Base-by-base conservation (phyloP, 2,113 vertebrate species). In the Vicugna pacos region DNA sequence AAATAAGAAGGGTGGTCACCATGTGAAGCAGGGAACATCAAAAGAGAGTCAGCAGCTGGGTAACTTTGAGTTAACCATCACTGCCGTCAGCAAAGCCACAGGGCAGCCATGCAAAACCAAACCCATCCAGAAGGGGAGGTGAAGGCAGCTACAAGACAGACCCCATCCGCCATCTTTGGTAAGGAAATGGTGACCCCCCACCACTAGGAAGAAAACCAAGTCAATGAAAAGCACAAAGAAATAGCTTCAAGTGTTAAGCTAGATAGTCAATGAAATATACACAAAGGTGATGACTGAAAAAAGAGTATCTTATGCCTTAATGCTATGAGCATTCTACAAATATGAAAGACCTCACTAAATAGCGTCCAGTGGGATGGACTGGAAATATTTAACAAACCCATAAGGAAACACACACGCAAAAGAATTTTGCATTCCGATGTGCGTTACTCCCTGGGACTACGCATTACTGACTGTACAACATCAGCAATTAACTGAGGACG, bases 271-370 rank as follows among this genome's bases (percentile, higher is more conserved):
- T 0, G 17, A 30, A 82, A 86, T 46, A 60, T 60, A 56, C 46
- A 30, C 17, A 58, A 10, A 70, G 46, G 46, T 8, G 20, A 67
- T 10, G 8, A 90, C 22, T 90, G 89, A 26, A 97, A 88, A 97
- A 94, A 46, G 54, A 26, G 82, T 95, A 54, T 28, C 93, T 90
- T 95, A 90, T 72, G 79, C 38, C 77, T 88, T 35, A 81, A 65
- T 42, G 35, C 87, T 76, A 15, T 10, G 35, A 92, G 76, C 87
- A 54, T 94, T 85, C 88, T 96, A 93, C 97, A 96, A 96, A 94
- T 90, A 94, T 85, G 76, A 94, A 97, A 98, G 95, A 93, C 96
- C 79, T 95, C 82, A 93, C 93, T 73, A 97, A 82, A 98, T 89
- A 86, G 91, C 94, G 94, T 93, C 90, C 83, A 95, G 20, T 14